Percentiles rank a stretch among this genome's conserved stretches.
Conservation (phyloP, 2,797 vertebrate species). For the Acanthiza pusilla region DNA sequence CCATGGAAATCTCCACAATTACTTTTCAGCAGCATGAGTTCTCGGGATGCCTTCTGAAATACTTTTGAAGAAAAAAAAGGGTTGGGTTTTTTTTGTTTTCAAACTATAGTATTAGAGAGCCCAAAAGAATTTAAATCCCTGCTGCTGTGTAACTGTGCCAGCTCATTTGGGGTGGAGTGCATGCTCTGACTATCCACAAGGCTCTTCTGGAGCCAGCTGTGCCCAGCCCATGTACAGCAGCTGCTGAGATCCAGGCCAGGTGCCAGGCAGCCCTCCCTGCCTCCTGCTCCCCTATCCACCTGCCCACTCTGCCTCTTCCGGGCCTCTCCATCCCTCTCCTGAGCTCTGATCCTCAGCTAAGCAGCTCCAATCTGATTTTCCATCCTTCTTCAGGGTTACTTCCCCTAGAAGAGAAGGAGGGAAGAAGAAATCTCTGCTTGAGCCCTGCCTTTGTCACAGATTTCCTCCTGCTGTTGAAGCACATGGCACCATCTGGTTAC, state of each 20-base stretch:
- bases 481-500: background rate
- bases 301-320: background rate
- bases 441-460: background rate
- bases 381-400: background rate
- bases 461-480: background rate
- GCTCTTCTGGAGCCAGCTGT: background rate
- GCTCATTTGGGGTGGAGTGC: background rate
- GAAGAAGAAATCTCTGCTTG: background rate
- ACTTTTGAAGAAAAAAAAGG: background rate
- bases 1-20: background rate
- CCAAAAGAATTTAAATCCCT: background rate
- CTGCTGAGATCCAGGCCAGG: background rate
- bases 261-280: background rate
- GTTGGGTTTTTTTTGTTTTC: background rate
- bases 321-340: accelerated
- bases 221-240: accelerated
- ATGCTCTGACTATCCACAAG: accelerated
- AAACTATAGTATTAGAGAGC: background rate
- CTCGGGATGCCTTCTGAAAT: background rate
- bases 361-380: background rate
- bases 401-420: background rate
- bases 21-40: background rate
- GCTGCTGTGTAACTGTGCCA: background rate
- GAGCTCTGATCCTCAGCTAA: background rate
- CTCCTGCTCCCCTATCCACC: background rate